Evolutionary conservation across 2,888 invertebrate species (phyloP), one percentile per base, ranked within the genome.

Genomic region (Macaria liturata): DNA sequence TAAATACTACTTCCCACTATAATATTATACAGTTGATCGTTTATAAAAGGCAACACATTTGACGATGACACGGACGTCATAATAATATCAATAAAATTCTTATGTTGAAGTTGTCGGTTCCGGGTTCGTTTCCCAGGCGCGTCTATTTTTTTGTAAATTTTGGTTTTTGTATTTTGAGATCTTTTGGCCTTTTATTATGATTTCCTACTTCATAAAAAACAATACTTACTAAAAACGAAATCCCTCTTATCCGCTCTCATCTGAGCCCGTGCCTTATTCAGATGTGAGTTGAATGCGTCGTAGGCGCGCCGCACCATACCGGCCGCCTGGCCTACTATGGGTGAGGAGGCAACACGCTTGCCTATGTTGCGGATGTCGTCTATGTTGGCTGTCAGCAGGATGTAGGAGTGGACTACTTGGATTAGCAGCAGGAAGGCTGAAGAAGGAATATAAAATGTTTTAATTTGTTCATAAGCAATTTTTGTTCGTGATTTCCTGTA

Each of bases 361-460:
- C 76, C 80, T 8, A 88, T 68, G 0, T 75, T 65, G 4, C 83
- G 75, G 0, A 88, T 72, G 46, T 87, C 88, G 0, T 88, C 87
- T 52, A 86, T 60, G 61, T 82, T 84, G 0, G 88, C 88, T 0
- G 86, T 86, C 32, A 88, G 70, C 0, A 88, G 74, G 39, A 88
- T 76, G 70, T 88, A 88, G 4, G 76, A 70, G 42, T 78, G 64
- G 1, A 63, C 66, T 3, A 65, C 60, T 20, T 79, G 71, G 42
- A 78, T 34, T 20, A 61, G 9, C 59, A 67, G 39, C 30, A 64
- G 9, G 4, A 42, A 43, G 32, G 44, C 54, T 60, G 7, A 32
- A 20, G 32, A 40, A 50, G 9, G 8, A 55, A 32, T 32, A 43
- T 1, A 40, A 9, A 20, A 45, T 7, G 8, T 45, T 8, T 45